Percentiles rank a stretch among this genome's conserved stretches.
Evolutionary conservation across 92 coral and sea anemone genomes (phyloP).

Genomic region (Zoanthus sansibaricus): DNA sequence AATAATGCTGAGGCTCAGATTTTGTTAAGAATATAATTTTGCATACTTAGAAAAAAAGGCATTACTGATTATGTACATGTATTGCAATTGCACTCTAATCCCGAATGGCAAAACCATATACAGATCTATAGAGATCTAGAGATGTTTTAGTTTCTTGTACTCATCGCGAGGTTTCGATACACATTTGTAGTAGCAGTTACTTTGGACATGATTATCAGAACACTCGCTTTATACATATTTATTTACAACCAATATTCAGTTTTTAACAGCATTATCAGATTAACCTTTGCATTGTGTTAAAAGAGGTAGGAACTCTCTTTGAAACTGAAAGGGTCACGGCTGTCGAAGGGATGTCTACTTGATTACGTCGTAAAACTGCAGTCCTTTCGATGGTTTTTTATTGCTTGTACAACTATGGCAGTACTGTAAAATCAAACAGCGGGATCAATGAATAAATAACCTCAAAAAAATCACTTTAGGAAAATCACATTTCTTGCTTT

Average conservation of each 20-base stretch:
- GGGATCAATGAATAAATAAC: no score
- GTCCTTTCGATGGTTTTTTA: no score
- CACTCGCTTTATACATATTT: neutral
- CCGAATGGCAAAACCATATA: no score
- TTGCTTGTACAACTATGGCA: no score
- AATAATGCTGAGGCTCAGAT: no score
- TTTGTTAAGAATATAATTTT: no score
- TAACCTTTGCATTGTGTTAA: neutral
- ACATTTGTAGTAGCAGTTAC: neutral
- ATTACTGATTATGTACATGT: no score
- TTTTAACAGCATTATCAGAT: neutral
- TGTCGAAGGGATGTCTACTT: neutral
- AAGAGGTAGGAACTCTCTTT: neutral
- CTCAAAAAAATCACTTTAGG: no score
- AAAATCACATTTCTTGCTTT: no score
- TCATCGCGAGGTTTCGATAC: neutral
- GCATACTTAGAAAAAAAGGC: neutral
- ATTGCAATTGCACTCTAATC: no score
- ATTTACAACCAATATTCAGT: neutral
- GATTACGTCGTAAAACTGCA: neutral
- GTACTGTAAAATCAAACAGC: no score
- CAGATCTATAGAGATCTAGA: no score
- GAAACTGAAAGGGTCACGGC: neutral
- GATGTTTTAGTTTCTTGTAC: neutral
- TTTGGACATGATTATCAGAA: neutral